A percentile compares a stretch with the other conserved stretches of the same genome.
Conservation (phyloP, 2,797 vertebrate species). For the Lophotriccus pileatus region DNA sequence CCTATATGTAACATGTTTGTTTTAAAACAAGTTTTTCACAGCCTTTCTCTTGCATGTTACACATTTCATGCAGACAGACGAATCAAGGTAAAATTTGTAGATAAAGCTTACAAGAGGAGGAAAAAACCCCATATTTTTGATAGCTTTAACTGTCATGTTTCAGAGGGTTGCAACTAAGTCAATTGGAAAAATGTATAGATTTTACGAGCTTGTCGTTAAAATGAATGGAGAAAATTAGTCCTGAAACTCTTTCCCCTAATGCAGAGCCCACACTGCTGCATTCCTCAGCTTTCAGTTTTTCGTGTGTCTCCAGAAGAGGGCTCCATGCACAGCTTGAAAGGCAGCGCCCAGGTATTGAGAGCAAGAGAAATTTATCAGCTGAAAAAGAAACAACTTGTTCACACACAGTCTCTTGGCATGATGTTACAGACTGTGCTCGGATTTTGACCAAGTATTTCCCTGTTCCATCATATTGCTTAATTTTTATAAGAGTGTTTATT, state of each 20-base stretch:
- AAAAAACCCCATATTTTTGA: accelerated
- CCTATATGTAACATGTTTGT: background rate
- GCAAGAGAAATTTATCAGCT: background rate
- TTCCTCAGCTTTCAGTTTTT: constrained; percentile 31
- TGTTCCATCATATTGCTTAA: background rate
- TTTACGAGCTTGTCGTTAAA: background rate
- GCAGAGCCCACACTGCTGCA: background rate
- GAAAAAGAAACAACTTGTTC: background rate
- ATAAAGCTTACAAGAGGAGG: background rate
- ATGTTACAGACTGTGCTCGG: background rate
- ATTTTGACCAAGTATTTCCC: background rate
- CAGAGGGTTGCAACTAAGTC: background rate
- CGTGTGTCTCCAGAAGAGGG: constrained; percentile 81
- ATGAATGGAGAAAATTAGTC: background rate
- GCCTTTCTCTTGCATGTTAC: background rate
- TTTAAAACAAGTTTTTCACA: background rate
- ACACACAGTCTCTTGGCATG: background rate
- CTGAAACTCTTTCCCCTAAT: background rate
- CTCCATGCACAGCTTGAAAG: constrained; percentile 75
- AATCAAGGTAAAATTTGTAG: background rate
- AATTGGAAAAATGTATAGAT: background rate
- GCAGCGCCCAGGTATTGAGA: constrained; percentile 19
- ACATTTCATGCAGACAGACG: background rate
- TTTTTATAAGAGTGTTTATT: background rate
- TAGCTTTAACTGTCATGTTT: background rate